Base-by-base conservation (phyloP, 2,113 vertebrate species). In the Mobula hypostoma region DNA sequence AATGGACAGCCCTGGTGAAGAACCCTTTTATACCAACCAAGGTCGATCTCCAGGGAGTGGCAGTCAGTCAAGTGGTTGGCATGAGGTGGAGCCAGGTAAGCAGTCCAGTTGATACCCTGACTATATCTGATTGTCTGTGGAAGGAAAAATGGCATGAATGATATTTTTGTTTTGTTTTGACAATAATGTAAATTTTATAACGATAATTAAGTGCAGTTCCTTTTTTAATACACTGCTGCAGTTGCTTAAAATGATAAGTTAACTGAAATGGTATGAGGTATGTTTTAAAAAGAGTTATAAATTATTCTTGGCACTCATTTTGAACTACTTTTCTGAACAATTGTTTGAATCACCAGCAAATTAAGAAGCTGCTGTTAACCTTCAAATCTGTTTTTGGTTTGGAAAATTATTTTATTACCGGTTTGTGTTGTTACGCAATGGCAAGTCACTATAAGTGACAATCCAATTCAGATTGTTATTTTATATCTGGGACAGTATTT, bases 31-130 rank as follows among this genome's bases (percentile, higher is more conserved):
- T 96, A 97, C 98, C n/a, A 97, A 98, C 95, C 98, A 99, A 96
- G 98, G 98, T 15, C 98, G 99, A 72, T 99, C 98, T 82, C 99
- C 98, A 0, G 98, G 99, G 95, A 98, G 98, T 7, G 98, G 98
- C 96, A 98, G 98, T 95, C 98, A 99, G 97, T 97, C 98, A 94
- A 98, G 98, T 85, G 98, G 98, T 96, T 99, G 99, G 99, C 99
- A 99, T 95, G 98, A 99, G 97, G 98, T 99, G 96, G 99, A 99
- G 96, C 98, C 98, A 98, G 98, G 98, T 99, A 98, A 96, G 96
- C 94, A 2, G 17, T 15, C 11, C 27, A 88, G n/a, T 63, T 63
- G 83, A 88, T 88, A 72, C 70, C 56, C 70, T 56, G 70, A 74
- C 27, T 2, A 19, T 12, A 90, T 29, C n/a, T n/a, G 61, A 68